A percentile compares a stretch with the other conserved stretches of the same genome.
Evolutionary conservation across 1,140 invertebrate species (phyloP).

Genomic region (Nylanderia fulva): DNA sequence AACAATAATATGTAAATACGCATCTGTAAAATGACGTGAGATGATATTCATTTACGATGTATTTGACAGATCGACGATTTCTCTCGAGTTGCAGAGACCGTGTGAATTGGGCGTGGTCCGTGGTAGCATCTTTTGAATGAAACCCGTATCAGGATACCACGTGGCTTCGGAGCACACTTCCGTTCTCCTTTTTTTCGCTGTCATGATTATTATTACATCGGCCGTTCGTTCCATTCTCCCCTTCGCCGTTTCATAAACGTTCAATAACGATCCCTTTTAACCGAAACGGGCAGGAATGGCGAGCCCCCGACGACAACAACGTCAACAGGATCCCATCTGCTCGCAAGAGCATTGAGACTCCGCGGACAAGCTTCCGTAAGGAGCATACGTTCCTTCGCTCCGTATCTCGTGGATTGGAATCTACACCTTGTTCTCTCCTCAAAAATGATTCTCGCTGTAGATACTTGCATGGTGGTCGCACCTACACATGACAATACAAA

Average conservation of each 20-base stretch:
- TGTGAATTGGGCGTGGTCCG: conserved; percentile 81
- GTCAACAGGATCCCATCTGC: conserved; percentile 81
- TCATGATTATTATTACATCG: conserved; percentile 67
- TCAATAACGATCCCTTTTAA: conserved; percentile 67
- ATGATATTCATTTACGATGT: background rate
- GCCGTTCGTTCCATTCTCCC: conserved; percentile 58
- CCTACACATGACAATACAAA: background rate
- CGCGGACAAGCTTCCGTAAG: conserved; percentile 26
- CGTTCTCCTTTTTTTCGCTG: conserved; percentile 49
- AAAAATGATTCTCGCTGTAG: background rate
- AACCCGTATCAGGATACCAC: conserved; percentile 82
- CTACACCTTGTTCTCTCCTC: background rate
- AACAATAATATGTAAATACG: background rate
- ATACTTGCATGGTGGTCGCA: too few relatives aligned
- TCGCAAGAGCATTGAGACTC: conserved; percentile 71
- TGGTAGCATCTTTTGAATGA: conserved; percentile 85
- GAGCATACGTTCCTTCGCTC: background rate
- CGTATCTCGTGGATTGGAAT: conserved; percentile 3
- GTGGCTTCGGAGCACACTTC: conserved; percentile 74
- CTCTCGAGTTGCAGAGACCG: background rate
- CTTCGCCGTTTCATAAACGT: conserved; percentile 65
- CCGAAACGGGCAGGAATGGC: conserved; percentile 78
- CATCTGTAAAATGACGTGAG: background rate
- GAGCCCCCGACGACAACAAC: conserved; percentile 83
- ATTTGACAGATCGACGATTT: background rate